Percentiles rank a stretch among this genome's conserved stretches.
Evolutionary conservation across 2,888 invertebrate species (phyloP).

Genomic region (Molanna angustata): DNA sequence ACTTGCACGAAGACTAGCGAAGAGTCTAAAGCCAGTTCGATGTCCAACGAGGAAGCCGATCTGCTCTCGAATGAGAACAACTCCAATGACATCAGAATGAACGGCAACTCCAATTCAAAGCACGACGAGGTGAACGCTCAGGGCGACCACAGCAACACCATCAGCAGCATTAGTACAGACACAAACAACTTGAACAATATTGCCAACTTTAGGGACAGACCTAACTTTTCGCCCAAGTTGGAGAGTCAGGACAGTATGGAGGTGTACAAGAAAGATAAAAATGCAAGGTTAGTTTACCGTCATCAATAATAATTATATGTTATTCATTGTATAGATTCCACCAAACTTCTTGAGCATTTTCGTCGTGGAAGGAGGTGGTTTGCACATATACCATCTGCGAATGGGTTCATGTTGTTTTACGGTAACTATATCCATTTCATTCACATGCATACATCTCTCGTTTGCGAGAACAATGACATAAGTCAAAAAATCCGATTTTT

Average conservation of each 20-base stretch:
- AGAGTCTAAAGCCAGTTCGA: constrained; percentile 28
- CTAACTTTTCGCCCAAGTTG: constrained; percentile 21
- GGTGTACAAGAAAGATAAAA: constrained; percentile 23
- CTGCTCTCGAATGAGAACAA: constrained; percentile 19
- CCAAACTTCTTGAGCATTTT: too few relatives aligned
- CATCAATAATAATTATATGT: too few relatives aligned
- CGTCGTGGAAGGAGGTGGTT: too few relatives aligned
- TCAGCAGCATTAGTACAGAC: constrained; percentile 30
- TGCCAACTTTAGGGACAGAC: constrained; percentile 18
- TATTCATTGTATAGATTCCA: too few relatives aligned
- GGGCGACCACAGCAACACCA: constrained; percentile 25
- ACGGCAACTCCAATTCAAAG: constrained; percentile 15
- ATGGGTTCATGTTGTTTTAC: too few relatives aligned
- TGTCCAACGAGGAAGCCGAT: constrained; percentile 29
- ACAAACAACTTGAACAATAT: constrained; percentile 24
- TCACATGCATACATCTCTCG: too few relatives aligned
- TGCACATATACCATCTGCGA: too few relatives aligned
- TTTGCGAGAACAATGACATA: too few relatives aligned
- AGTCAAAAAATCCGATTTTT: too few relatives aligned
- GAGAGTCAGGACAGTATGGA: constrained; percentile 19
- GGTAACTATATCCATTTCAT: too few relatives aligned
- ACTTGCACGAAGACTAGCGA: constrained; percentile 27
- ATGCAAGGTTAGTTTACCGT: constrained; percentile 16
- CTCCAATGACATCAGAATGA: constrained; percentile 7
- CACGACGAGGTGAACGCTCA: constrained; percentile 14